Evolutionary conservation across 64 coral and sea anemone genomes (phyloP).

Genomic region (Montipora cactus): DNA sequence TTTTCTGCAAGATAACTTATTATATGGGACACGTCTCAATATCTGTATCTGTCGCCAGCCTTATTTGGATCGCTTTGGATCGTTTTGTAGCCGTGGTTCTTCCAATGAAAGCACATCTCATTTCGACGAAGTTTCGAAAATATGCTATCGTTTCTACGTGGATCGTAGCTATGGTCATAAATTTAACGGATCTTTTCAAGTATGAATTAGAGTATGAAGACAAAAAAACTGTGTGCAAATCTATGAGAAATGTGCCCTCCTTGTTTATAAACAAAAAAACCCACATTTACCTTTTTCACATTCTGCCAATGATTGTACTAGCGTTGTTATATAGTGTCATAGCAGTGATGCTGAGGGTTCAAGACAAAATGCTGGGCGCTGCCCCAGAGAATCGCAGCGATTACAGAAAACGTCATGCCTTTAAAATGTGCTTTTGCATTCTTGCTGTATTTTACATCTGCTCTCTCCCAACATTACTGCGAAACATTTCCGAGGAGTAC

Average conservation of each 20-base stretch:
- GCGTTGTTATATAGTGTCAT: background rate
- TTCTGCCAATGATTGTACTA: background rate
- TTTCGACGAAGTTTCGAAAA: background rate
- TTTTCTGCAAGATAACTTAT: slow-evolving; percentile 45
- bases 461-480: background rate
- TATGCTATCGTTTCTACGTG: background rate
- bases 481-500: background rate
- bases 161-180: background rate
- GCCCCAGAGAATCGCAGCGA: background rate
- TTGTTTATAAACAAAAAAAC: background rate
- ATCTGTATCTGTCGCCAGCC: slow-evolving; percentile 26
- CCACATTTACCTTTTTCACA: background rate
- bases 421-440: background rate
- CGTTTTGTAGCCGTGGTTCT: slow-evolving; percentile 50
- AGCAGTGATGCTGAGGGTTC: background rate
- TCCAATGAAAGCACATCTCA: slow-evolving; percentile 1
- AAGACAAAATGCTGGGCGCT: background rate
- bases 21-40: slow-evolving; percentile 21
- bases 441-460: background rate
- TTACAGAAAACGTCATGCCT: background rate
- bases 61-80: slow-evolving; percentile 43
- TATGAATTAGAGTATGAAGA: background rate
- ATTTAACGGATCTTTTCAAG: slow-evolving; percentile 3
- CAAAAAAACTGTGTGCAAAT: background rate
- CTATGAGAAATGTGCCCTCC: background rate